These are phyloP conservation scores for Micropoecilia bifurca DNA, from an alignment of 2,797 vertebrate genomes.

Conservation along the genomic window DNA sequence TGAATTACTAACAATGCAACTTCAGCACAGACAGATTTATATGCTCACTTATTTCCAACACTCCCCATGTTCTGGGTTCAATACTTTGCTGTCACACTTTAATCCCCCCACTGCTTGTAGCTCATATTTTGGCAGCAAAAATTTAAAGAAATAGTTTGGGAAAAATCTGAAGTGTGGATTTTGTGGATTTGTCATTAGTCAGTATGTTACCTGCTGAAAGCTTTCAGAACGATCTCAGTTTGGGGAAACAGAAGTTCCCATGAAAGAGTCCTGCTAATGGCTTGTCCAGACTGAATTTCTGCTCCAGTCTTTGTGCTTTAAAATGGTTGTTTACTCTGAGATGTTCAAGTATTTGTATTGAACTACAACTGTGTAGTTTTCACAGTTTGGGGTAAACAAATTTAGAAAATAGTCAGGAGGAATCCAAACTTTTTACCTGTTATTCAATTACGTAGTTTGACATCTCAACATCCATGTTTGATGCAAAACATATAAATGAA, in stretches of 20 bases:
- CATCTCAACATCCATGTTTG: not conserved
- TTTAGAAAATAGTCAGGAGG: not conserved
- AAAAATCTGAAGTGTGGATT: not conserved
- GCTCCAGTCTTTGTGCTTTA: not conserved
- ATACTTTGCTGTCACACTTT: not conserved
- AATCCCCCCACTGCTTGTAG: not conserved
- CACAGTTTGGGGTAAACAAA: not conserved
- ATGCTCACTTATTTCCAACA: slow-evolving; percentile 2
- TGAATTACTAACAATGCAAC: slow-evolving; percentile 14
- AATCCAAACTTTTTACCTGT: not conserved
- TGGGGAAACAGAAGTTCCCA: not conserved
- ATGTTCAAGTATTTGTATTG: not conserved
- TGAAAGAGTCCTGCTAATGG: not conserved
- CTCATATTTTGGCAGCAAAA: not conserved
- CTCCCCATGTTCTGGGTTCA: not conserved
- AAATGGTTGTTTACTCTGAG: not conserved
- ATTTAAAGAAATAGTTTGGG: not conserved
- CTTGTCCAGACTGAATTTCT: not conserved
- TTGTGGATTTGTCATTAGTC: slow-evolving; percentile 3
- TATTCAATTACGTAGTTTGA: not conserved
- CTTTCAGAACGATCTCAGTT: not conserved
- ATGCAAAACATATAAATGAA: not conserved
- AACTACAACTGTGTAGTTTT: not conserved
- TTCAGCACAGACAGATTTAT: not conserved
- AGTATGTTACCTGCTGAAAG: slow-evolving; percentile 9